Evolutionary conservation across 2,797 vertebrate genomes (phyloP), one percentile per base, ranked within the genome.

Genomic region (Austrolebias charrua): DNA sequence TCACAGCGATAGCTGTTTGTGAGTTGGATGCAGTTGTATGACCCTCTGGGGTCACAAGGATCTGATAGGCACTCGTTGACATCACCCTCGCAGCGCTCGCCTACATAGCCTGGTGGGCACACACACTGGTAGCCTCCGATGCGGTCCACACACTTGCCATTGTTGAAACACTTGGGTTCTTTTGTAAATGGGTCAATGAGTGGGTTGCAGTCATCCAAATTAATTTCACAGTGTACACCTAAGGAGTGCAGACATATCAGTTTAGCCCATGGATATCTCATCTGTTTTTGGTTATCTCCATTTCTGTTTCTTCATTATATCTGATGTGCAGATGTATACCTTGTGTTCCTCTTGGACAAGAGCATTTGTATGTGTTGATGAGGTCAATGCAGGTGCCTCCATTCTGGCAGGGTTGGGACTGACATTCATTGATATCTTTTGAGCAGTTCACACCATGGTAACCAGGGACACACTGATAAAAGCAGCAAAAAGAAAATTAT

Each of bases 201-300:
- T 0, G 95, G 96, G 71, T 78, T 95, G 91, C 98, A 99, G 91
- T 99, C 97, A 1, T 99, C 97, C 58, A 98, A 79, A 63, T 99
- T 97, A 80, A 98, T 96, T 89, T 99, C 98, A 50, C 98, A 99
- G 92, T 98, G 97, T 54, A 98, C 94, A 16, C 98, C 98, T 99
- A 60, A 0, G 4, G 50, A 0, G 24, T 28, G 40, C 6, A 61
- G 13, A 59, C 29, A 20, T 0, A 2, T 50, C 20, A 8, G 6
- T 7, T 83, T 43, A 73, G 35, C 47, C 9, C 50, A 16, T 28
- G 11, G 19, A n/a, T 28, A 6, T 11, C 10, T 1, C 40, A 0
- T 18, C 59, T 52, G 33, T 54, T 60, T n/a, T 13, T 38, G 16
- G 3, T 42, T 13, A 29, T 28, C 16, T n/a, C 10, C 10, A 7